Evolutionary conservation across 2,113 vertebrate genomes (phyloP).

Genomic region (Vimba vimba): DNA sequence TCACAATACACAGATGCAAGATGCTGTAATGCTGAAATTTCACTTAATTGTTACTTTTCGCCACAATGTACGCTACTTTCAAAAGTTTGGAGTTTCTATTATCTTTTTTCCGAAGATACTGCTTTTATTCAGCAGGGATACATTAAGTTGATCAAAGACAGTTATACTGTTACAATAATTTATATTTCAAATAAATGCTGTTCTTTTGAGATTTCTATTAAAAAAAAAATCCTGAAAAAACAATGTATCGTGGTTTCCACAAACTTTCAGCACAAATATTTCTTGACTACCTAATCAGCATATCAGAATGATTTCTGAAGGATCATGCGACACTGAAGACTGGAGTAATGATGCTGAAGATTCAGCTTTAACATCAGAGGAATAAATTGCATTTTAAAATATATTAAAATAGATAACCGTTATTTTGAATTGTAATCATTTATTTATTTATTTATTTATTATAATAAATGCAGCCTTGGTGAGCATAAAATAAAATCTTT

Average conservation of each 20-base stretch:
- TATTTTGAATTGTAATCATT: neutral
- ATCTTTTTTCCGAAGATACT: no score
- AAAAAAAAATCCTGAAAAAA: no score
- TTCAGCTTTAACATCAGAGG: neutral
- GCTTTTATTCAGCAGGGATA: no score
- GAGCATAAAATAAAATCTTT: neutral
- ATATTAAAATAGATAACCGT: neutral
- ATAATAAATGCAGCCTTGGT: neutral
- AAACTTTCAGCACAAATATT: no score
- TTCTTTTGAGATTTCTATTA: no score
- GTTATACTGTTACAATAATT: neutral
- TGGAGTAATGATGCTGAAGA: no score
- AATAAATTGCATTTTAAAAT: neutral
- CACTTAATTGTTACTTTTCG: neutral
- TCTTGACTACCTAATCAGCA: no score
- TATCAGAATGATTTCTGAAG: neutral
- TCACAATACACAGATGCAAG: neutral
- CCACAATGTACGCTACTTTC: no score
- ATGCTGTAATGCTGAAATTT: neutral
- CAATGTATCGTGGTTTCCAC: no score
- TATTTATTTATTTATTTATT: neutral
- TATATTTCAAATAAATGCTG: neutral
- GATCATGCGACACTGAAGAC: neutral
- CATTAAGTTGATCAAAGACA: no score
- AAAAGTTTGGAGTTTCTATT: no score